These are phyloP conservation scores for Dioctria linearis DNA, from an alignment of 2,888 invertebrate genomes.

Conservation along the genomic window DNA sequence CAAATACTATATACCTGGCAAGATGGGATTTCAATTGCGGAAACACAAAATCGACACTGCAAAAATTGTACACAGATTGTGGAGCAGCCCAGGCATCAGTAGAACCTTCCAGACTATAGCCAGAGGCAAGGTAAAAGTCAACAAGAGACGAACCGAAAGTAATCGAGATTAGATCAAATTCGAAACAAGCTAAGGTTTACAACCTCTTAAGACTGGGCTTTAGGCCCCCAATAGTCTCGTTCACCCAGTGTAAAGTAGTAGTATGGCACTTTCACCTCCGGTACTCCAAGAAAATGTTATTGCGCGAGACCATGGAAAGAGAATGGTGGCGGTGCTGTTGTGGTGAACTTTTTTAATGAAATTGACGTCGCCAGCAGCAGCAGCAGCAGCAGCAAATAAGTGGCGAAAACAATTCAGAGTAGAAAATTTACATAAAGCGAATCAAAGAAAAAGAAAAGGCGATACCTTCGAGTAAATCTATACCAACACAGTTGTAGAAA, in stretches of 20 bases:
- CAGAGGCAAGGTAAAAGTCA: conserved; percentile 15
- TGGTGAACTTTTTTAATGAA: conserved; percentile 48
- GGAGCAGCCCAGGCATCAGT: background rate
- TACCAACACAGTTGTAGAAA: conserved; percentile 17
- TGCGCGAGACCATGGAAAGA: background rate
- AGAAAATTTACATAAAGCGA: conserved; percentile 49
- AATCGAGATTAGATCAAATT: conserved; percentile 47
- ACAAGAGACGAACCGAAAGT: conserved; percentile 30
- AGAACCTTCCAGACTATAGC: background rate
- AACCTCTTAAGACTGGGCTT: background rate
- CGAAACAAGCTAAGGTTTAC: conserved; percentile 21
- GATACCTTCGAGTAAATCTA: background rate
- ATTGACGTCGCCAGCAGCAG: conserved; percentile 15
- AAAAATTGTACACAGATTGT: background rate
- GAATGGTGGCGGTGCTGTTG: background rate
- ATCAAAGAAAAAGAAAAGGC: conserved; percentile 19
- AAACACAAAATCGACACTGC: conserved; percentile 31
- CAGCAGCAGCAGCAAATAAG: conserved; percentile 17
- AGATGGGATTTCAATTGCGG: conserved; percentile 8
- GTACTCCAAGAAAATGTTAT: conserved; percentile 7
- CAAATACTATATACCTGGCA: background rate
- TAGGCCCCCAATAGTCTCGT: conserved; percentile 6
- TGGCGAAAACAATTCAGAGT: conserved; percentile 43
- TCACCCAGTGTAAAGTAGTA: background rate
- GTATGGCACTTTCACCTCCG: conserved; percentile 25